Percentiles rank a stretch among this genome's conserved stretches.
Evolutionary conservation across 2,113 vertebrate species (phyloP).

Genomic region (Stictonetta naevosa): DNA sequence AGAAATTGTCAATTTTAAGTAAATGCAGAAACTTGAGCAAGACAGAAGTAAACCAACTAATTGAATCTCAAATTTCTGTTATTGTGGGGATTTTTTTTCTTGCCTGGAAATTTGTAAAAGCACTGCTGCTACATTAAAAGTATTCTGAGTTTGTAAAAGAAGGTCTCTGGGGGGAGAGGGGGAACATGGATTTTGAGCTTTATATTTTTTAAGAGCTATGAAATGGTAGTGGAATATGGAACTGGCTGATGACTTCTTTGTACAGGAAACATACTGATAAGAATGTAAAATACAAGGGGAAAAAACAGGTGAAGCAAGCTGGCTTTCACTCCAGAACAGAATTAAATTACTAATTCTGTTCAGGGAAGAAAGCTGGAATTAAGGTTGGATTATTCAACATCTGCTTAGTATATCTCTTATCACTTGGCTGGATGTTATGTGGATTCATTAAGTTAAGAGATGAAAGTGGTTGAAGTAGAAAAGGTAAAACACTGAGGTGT

Average conservation of each 20-base stretch:
- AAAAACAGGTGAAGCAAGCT: not conserved
- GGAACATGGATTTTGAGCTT: not conserved
- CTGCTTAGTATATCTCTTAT: not conserved
- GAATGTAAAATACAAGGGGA: not conserved
- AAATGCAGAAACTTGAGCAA: not conserved
- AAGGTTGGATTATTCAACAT: conserved; percentile 33
- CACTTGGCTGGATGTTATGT: not conserved
- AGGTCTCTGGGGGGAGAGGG: not conserved
- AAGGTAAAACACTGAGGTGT: not conserved
- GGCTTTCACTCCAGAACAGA: not conserved
- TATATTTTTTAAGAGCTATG: not conserved
- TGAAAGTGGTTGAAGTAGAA: not conserved
- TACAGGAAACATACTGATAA: not conserved
- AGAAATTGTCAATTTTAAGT: not conserved
- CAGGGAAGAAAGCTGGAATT: not conserved
- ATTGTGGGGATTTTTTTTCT: not conserved
- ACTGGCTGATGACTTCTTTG: not conserved
- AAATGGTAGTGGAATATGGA: not conserved
- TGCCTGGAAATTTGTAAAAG: not conserved
- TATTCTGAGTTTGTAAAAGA: not conserved
- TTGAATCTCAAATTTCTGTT: not conserved
- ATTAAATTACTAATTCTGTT: conserved; percentile 24
- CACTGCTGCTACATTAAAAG: not conserved
- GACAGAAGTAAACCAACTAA: not conserved
- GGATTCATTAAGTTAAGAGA: not conserved